A percentile compares a stretch with the other conserved stretches of the same genome.
These are phyloP conservation scores for Cheiracanthium punctorium DNA, from an alignment of 2,888 invertebrate species.

Conservation along the genomic window DNA sequence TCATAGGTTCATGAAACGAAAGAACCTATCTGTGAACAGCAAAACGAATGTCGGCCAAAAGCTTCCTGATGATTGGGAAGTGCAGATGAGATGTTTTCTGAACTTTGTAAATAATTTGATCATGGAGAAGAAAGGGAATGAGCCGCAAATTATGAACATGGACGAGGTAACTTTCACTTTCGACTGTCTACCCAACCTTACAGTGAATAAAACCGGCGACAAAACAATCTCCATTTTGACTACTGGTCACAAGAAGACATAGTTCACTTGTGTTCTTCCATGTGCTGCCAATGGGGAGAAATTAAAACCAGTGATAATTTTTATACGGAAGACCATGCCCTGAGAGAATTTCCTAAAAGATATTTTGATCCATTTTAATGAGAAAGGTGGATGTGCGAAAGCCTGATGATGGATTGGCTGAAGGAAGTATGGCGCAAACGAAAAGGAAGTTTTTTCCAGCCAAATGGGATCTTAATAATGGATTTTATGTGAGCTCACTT, in stretches of 20 bases:
- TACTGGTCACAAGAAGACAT: neutral
- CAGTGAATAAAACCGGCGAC: neutral
- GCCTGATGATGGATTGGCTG: neutral
- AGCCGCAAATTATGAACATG: neutral
- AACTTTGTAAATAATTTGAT: neutral
- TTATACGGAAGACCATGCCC: constrained; percentile 1
- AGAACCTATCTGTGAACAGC: neutral
- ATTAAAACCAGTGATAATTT: neutral
- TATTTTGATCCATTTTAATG: neutral
- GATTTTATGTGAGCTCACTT: neutral
- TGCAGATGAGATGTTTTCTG: neutral
- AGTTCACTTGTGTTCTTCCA: neutral
- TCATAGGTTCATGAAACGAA: neutral
- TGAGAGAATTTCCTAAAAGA: neutral
- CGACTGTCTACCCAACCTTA: neutral
- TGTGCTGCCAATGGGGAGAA: constrained; percentile 5
- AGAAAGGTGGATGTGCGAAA: neutral
- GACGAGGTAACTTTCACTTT: neutral
- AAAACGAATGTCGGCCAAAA: neutral
- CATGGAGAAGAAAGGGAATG: neutral
- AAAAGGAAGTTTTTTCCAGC: neutral
- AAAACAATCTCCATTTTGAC: neutral
- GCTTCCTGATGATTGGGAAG: neutral
- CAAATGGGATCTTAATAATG: neutral
- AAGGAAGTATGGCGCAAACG: neutral